Evolutionary conservation across 2,113 vertebrate species (phyloP), one percentile per base, ranked within the genome.

Genomic region (Neogobius melanostomus): DNA sequence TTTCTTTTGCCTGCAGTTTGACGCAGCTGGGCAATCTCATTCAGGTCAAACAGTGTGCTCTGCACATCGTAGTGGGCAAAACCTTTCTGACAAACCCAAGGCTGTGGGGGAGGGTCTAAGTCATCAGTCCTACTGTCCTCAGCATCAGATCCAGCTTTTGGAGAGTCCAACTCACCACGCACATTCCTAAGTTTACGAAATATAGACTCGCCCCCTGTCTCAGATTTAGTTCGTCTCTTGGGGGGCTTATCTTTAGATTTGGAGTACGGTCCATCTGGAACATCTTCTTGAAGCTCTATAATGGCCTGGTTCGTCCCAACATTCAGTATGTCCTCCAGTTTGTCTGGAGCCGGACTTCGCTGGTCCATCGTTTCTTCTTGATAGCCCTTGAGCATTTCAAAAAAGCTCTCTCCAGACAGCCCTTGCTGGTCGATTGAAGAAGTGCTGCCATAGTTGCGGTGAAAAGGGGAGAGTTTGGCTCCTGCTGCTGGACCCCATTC

Each of bases 401-500:
- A 96, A 87, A 98, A 96, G 85, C 95, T 95, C 56, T 97, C 95
- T 49, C 94, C 95, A n/a, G 94, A 91, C 46, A 92, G 92, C 49
- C 95, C 96, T 66, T 98, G 96, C 65, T 98, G 98, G 76, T 98
- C 95, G 70, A 98, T 98, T 0, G 97, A 98, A 47, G 96, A 98
- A n/a, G 97, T 98, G 91, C 97, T 98, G n/a, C 97, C 97, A 36
- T 98, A 98, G 74, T 98, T 96, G 16, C 96, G 94, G 82, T 98
- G 96, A 64, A 98, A 87, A 28, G 96, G 95, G 0, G 95, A 93
- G 75, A 94, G 94, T 90, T 97, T 98, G 74, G 93, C 91, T 0
- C 93, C 94, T 4, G 91, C 3, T n/a, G 78, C 44, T 11, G 87
- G 93, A 91, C 93, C 92, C 93, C 95, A 97, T 79, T 97, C 95